phyloP scores from a whole-genome alignment of 2,113 vertebrate species.

The Calypte anna region DNA sequence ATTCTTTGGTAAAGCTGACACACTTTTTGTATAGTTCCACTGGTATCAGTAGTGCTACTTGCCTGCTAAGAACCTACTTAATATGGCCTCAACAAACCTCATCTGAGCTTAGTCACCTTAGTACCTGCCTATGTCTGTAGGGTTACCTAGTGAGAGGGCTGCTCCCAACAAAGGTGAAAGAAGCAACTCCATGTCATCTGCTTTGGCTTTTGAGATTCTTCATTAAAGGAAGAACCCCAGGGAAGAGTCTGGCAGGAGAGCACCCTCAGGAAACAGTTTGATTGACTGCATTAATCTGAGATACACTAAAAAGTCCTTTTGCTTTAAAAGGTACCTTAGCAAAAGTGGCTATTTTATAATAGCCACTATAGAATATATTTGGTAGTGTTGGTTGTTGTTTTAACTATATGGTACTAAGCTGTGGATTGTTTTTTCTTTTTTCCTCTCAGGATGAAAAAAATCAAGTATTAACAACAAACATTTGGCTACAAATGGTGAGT shows the following conservation, averaged over 20 bases:
- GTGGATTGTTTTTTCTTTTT: not conserved
- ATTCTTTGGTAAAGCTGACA: not conserved
- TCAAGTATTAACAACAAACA: slow-evolving; percentile 93
- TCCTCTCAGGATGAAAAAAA: slow-evolving; percentile 93
- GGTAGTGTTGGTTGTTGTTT: not conserved
- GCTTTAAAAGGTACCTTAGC: not conserved
- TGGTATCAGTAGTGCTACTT: not conserved
- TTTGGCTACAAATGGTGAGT: slow-evolving; percentile 94
- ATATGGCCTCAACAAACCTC: not conserved
- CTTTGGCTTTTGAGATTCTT: not conserved
- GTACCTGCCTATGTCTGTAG: not conserved
- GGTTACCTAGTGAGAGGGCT: not conserved
- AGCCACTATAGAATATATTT: not conserved
- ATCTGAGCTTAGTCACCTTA: not conserved
- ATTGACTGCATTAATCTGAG: not conserved
- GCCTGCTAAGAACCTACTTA: not conserved
- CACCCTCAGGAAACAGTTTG: not conserved
- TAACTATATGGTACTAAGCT: not conserved
- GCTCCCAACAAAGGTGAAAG: not conserved
- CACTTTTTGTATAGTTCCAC: not conserved
- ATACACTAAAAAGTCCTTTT: not conserved
- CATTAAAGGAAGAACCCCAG: not conserved
- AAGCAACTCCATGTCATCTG: not conserved
- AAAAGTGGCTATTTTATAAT: not conserved
- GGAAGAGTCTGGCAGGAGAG: not conserved